These are phyloP conservation scores for Tympanuchus pallidicinctus DNA, from an alignment of 2,113 vertebrate species.

Conservation along the genomic window DNA sequence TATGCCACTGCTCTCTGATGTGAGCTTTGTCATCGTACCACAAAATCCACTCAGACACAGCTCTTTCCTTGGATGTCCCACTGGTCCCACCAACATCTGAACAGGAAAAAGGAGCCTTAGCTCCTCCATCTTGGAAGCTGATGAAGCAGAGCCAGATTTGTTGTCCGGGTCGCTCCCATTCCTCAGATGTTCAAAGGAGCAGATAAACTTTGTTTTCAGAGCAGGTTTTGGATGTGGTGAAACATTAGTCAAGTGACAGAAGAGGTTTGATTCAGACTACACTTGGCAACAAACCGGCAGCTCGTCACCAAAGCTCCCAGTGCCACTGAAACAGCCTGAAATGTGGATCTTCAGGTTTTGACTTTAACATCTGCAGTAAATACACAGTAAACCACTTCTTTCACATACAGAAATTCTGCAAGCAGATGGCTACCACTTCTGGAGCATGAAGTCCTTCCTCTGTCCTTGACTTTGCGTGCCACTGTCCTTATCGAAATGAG, in stretches of 20 bases:
- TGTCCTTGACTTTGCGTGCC: background rate
- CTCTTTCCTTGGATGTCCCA: background rate
- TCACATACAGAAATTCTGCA: background rate
- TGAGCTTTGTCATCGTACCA: background rate
- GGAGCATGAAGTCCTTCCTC: background rate
- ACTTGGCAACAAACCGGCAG: background rate
- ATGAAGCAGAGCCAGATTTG: background rate
- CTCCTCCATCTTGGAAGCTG: background rate
- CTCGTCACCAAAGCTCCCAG: fast-evolving
- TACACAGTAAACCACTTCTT: fast-evolving
- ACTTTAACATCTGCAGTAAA: background rate
- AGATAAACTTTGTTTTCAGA: background rate
- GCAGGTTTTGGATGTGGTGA: background rate
- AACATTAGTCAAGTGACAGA: background rate
- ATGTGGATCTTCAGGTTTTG: background rate
- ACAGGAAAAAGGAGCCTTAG: background rate
- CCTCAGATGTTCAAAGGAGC: background rate
- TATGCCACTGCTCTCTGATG: background rate
- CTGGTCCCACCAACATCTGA: background rate
- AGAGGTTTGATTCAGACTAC: background rate
- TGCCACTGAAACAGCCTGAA: fast-evolving
- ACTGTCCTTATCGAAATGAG: background rate
- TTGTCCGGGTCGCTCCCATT: background rate
- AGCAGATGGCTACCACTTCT: background rate
- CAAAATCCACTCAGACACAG: background rate